A percentile compares a stretch with the other conserved stretches of the same genome.
Evolutionary conservation across 2,113 vertebrate species (phyloP).

Genomic region (Hemichromis elongatus): DNA sequence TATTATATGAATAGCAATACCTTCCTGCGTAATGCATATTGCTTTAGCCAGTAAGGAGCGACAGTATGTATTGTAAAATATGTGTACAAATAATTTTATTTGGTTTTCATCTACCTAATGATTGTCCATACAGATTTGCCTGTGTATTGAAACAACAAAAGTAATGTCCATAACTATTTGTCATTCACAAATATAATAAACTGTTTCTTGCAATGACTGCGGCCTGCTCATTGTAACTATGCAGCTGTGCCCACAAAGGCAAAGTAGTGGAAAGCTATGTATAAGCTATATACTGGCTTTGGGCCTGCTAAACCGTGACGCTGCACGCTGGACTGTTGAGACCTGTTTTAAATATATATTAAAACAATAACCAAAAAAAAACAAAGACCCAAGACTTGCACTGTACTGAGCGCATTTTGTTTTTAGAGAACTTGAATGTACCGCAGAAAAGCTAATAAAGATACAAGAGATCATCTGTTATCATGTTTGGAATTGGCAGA

Average conservation of each 20-base stretch:
- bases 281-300: neutral
- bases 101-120: conserved; percentile 87
- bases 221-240: neutral
- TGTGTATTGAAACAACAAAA: conserved; percentile 87
- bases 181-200: conserved; percentile 84
- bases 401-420: neutral
- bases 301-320: neutral
- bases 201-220: conserved; percentile 56
- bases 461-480: neutral
- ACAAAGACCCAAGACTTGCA: neutral
- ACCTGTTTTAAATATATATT: neutral
- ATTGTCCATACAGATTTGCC: conserved; percentile 88
- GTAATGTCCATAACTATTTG: conserved; percentile 90
- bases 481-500: neutral
- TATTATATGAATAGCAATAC: conserved; percentile 93
- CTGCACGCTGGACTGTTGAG: neutral
- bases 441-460: neutral
- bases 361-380: neutral
- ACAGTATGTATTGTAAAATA: conserved; percentile 89
- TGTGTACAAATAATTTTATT: conserved; percentile 94
- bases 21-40: conserved; percentile 84
- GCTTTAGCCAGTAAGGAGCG: conserved; percentile 83
- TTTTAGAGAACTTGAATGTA: neutral
- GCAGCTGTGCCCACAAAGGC: neutral
- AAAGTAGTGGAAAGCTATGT: neutral